Base-by-base conservation (phyloP, 2,797 vertebrate species). In the Aeoliscus strigatus region DNA sequence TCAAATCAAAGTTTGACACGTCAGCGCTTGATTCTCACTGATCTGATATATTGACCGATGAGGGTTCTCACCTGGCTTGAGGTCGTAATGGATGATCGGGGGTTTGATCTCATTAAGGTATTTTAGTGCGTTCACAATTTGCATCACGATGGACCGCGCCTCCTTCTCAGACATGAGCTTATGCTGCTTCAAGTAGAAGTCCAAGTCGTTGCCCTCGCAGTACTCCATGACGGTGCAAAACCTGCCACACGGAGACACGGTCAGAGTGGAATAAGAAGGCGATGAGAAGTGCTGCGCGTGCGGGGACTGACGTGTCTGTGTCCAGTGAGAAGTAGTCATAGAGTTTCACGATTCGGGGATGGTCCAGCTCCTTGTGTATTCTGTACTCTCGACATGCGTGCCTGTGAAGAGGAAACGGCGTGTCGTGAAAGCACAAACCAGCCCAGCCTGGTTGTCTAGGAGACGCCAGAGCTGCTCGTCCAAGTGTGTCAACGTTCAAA, bases 221-320 rank as follows among this genome's bases (percentile, higher is more conserved):
- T 94, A 99, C 88, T 99, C 96, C 89, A 99, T 90, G 70, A 99
- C 95, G 51, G 96, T 99, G 91, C 96, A 99, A 92, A 99, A 99
- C 76, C 94, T 96, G 63, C 8, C 38, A 45, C 37, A 36, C 11
- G 4, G 21, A 39, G 46, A 56, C 50, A 14, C n/a, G n/a, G n/a
- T n/a, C n/a, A n/a, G n/a, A n/a, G n/a, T n/a, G n/a, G n/a, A n/a
- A n/a, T n/a, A n/a, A n/a, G n/a, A n/a, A n/a, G n/a, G n/a, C n/a
- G n/a, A n/a, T n/a, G n/a, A n/a, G n/a, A n/a, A n/a, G n/a, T n/a
- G n/a, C n/a, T n/a, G n/a, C 18, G 14, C 10, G 37, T 9, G 1
- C 4, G 31, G 41, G 36, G 38, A 93, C 94, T 91, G 69, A 98
- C 96, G 96, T 97, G 83, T 99, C 96, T 79, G 96, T 99, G 86